These are phyloP conservation scores for Octomys mimax DNA, from an alignment of 2,797 vertebrate species.

Conservation along the genomic window DNA sequence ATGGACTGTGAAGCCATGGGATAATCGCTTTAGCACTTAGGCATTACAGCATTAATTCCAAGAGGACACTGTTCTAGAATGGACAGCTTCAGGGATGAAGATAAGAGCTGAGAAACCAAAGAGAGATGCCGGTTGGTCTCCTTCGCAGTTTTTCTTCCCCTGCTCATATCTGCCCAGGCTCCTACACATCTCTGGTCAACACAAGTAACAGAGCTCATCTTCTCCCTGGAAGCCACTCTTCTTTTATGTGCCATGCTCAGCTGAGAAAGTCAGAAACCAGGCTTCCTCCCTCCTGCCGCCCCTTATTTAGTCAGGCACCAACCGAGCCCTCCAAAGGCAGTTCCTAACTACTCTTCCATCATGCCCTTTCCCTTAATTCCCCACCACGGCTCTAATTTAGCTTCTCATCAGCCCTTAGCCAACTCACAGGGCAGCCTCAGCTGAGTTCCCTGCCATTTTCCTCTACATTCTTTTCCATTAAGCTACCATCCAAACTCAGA, in stretches of 20 bases:
- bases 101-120: background rate
- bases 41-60: slow-evolving; percentile 14
- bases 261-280: background rate
- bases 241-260: background rate
- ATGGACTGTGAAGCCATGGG: background rate
- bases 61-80: slow-evolving; percentile 33
- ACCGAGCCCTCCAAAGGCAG: background rate
- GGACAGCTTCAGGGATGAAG: background rate
- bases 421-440: background rate
- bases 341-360: background rate
- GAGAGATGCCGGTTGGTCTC: background rate
- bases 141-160: background rate
- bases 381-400: background rate
- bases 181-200: background rate
- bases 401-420: background rate
- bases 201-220: background rate
- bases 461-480: background rate
- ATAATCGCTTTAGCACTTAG: background rate
- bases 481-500: background rate
- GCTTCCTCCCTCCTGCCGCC: background rate
- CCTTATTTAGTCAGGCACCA: background rate
- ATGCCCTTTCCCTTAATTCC: background rate
- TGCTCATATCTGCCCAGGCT: background rate
- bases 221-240: background rate
- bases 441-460: background rate